phyloP scores from a whole-genome alignment of 2,113 vertebrate genomes.

The Alouatta palliata region DNA sequence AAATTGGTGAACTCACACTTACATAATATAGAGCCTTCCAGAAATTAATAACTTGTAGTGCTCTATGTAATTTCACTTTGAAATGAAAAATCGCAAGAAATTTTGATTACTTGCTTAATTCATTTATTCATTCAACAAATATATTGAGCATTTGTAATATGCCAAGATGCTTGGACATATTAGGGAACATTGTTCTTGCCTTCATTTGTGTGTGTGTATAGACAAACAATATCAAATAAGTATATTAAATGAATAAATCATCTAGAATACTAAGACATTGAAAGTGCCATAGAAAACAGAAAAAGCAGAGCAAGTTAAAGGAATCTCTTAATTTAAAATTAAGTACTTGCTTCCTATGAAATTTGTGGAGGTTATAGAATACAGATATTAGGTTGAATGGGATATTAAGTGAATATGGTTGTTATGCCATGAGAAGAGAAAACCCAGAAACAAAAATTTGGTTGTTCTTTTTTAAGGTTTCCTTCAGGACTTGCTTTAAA shows the following conservation, averaged over 20 bases:
- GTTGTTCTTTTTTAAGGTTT: constrained; percentile 39
- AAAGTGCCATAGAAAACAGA: neutral
- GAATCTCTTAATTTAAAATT: neutral
- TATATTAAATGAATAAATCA: neutral
- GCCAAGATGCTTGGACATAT: neutral
- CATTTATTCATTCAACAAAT: neutral
- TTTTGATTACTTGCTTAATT: neutral
- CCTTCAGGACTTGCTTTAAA: constrained; percentile 52
- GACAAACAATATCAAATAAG: neutral
- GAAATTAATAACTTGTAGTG: neutral
- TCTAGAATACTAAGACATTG: neutral
- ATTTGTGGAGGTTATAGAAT: neutral
- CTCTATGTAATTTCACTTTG: neutral
- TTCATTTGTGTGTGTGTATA: neutral
- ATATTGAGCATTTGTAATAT: neutral
- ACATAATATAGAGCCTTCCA: neutral
- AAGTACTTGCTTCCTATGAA: neutral
- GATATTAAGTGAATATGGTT: neutral
- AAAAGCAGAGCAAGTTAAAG: neutral
- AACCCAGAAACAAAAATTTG: neutral
- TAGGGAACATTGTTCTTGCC: neutral
- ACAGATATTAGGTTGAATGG: neutral
- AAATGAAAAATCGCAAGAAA: constrained; percentile 22
- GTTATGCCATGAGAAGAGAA: neutral
- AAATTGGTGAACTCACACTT: neutral